A percentile compares a stretch with the other conserved stretches of the same genome.
phyloP scores from a whole-genome alignment of 2,113 vertebrate species.

The Campylomormyrus tamandua region DNA sequence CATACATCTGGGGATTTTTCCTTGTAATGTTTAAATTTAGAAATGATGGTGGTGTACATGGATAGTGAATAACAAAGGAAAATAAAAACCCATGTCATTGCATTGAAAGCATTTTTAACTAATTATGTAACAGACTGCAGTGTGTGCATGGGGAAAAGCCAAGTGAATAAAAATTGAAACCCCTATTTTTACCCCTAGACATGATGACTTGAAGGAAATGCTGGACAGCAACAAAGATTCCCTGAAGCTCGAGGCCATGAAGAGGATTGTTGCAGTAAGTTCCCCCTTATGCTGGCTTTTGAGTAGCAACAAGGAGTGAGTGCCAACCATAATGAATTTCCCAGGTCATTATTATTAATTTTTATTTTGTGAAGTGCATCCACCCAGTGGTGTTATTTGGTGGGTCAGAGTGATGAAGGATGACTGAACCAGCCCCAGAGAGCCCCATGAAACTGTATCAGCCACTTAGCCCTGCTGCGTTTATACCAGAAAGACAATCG shows the following conservation, averaged over 20 bases:
- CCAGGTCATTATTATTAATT: background rate
- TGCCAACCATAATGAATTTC: background rate
- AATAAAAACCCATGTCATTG: background rate
- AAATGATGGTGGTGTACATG: background rate
- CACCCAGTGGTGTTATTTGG: background rate
- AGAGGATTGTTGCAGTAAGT: conserved; percentile 93
- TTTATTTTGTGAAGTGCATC: background rate
- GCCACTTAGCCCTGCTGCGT: background rate
- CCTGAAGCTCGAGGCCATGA: conserved; percentile 97
- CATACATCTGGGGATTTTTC: background rate
- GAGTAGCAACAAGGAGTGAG: background rate
- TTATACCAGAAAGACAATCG: background rate
- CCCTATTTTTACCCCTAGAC: conserved; percentile 55
- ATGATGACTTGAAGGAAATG: conserved; percentile 98
- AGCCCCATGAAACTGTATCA: background rate
- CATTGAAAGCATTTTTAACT: background rate
- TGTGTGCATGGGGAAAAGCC: background rate
- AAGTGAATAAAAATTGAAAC: background rate
- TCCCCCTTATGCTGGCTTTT: conserved; percentile 10
- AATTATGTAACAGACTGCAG: background rate
- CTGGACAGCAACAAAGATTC: conserved; percentile 98
- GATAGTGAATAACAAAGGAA: background rate
- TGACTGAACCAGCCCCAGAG: background rate
- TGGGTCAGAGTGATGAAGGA: background rate
- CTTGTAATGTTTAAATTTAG: background rate